Conservation (phyloP, 2,113 vertebrate species). For the Sminthopsis crassicaudata region DNA sequence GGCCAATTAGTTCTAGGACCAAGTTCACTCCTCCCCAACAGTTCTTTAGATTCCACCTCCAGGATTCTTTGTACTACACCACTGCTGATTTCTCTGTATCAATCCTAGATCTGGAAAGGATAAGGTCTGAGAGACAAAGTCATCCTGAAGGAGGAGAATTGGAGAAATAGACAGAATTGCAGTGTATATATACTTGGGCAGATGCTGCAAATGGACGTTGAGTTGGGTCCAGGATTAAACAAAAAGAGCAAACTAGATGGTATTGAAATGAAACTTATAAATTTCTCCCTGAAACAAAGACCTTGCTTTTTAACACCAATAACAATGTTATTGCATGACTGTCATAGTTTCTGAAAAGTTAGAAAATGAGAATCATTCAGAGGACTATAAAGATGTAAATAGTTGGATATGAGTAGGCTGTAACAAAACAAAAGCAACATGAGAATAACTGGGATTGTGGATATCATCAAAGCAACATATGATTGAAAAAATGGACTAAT, state of each 20-base stretch:
- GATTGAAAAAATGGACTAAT: not conserved
- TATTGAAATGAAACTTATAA: not conserved
- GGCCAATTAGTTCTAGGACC: not conserved
- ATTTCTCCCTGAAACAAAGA: not conserved
- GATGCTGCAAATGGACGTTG: not conserved
- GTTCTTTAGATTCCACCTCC: not conserved
- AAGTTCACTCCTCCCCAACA: not conserved
- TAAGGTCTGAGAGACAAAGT: not conserved
- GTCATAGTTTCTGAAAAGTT: not conserved
- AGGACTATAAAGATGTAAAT: not conserved
- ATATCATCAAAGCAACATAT: not conserved
- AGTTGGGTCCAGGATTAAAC: not conserved
- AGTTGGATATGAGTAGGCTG: not conserved
- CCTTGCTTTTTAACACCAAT: not conserved
- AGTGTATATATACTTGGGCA: not conserved
- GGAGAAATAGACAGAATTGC: not conserved
- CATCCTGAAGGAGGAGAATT: not conserved
- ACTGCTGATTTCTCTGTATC: not conserved
- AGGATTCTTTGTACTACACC: not conserved
- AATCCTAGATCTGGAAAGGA: not conserved
- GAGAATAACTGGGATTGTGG: not conserved
- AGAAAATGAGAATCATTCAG: not conserved
- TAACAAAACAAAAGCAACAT: not conserved
- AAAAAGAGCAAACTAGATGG: rapidly evolving
- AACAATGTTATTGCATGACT: not conserved